Evolutionary conservation across 2,797 vertebrate genomes (phyloP).

Genomic region (Leptodactylus fallax): DNA sequence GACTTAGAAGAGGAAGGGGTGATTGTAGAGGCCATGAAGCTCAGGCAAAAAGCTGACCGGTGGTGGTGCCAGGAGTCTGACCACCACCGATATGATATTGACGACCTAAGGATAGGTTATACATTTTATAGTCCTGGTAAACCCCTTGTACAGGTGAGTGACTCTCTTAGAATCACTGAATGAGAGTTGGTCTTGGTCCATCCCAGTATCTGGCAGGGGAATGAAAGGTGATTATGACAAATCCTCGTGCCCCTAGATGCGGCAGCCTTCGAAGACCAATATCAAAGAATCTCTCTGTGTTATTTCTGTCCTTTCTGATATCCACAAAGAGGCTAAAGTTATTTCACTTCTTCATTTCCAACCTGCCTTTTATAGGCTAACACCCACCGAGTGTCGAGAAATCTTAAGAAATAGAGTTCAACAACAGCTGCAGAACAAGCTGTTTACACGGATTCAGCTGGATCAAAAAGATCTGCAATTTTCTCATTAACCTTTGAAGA

Average conservation of each 20-base stretch:
- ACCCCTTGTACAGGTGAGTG: no score
- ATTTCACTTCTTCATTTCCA: neutral
- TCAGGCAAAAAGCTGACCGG: no score
- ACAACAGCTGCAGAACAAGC: conserved; percentile 9
- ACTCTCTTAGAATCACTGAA: no score
- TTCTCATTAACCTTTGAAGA: conserved; percentile 23
- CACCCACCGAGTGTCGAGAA: neutral
- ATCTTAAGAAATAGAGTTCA: neutral
- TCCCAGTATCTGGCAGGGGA: neutral
- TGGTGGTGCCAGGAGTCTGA: no score
- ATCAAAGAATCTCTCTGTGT: neutral
- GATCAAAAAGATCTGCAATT: conserved; percentile 36
- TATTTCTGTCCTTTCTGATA: neutral
- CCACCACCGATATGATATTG: no score
- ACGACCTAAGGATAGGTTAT: no score
- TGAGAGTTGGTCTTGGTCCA: no score
- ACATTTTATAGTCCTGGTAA: no score
- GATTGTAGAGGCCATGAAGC: no score
- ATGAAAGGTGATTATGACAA: neutral
- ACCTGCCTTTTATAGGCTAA: neutral
- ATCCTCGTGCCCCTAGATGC: neutral
- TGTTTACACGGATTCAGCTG: conserved; percentile 19
- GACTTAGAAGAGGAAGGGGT: no score
- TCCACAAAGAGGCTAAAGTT: neutral
- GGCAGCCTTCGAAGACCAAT: neutral